Evolutionary conservation across 2,797 vertebrate genomes (phyloP).

Genomic region (Novumbra hubbsi): DNA sequence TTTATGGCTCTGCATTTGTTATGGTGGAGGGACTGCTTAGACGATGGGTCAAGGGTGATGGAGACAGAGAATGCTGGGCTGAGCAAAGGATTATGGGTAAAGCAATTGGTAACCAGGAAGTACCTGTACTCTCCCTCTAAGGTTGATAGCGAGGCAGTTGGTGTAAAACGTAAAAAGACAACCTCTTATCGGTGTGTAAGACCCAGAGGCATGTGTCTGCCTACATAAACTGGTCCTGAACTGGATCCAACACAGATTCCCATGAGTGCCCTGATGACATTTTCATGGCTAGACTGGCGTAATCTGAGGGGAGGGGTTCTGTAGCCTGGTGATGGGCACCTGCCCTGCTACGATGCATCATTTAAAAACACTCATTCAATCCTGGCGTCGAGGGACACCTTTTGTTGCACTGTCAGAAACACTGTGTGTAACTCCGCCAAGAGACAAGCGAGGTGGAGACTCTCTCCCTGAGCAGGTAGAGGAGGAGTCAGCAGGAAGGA

Average conservation of each 20-base stretch:
- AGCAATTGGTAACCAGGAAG: neutral
- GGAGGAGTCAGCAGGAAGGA: neutral
- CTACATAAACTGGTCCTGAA: conserved; percentile 40
- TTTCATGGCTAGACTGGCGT: conserved; percentile 62
- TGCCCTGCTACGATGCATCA: conserved; percentile 65
- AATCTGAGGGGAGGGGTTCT: conserved; percentile 62
- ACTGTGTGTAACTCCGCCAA: conserved; percentile 50
- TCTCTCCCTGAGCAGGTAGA: neutral
- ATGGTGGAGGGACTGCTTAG: neutral
- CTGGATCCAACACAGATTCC: conserved; percentile 57
- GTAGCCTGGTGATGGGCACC: conserved; percentile 61
- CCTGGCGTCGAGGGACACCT: conserved; percentile 67
- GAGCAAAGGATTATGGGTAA: neutral
- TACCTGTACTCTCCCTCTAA: neutral
- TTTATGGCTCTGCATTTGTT: conserved; percentile 1
- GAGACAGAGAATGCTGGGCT: neutral
- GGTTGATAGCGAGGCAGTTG: conserved; percentile 12
- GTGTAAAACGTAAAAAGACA: conserved; percentile 30
- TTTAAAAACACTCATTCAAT: conserved; percentile 73
- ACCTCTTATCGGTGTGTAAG: conserved; percentile 40
- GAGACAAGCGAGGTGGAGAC: neutral
- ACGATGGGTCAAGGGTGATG: neutral
- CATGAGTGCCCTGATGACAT: conserved; percentile 64
- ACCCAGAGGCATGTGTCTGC: conserved; percentile 48
- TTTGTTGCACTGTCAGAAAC: conserved; percentile 70